These are phyloP conservation scores for Mercenaria mercenaria DNA, from an alignment of 1,140 invertebrate species.

Conservation along the genomic window DNA sequence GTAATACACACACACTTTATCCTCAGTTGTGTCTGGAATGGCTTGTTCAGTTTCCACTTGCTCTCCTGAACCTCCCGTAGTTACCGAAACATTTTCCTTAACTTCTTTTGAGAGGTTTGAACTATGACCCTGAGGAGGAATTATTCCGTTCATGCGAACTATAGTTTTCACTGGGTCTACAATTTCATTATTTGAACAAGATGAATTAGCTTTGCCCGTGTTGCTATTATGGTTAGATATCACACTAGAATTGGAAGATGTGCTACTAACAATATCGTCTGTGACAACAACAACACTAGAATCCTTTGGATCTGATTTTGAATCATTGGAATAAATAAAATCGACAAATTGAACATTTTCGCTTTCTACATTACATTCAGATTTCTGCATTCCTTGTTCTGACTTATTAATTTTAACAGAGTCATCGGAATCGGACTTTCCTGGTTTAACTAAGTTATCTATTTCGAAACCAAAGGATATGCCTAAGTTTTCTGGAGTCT, in stretches of 20 bases:
- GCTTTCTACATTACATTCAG: neutral
- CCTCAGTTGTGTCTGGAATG: neutral
- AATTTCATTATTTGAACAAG: conserved; percentile 31
- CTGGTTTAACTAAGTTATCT: conserved; percentile 13
- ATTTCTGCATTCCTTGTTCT: conserved; percentile 21
- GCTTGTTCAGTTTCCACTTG: conserved; percentile 7
- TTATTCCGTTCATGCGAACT: conserved; percentile 56
- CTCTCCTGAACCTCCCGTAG: neutral
- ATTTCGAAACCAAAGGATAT: conserved; percentile 80
- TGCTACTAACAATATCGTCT: conserved; percentile 5
- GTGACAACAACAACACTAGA: neutral
- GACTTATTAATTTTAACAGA: conserved; percentile 16
- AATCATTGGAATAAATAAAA: conserved; percentile 4
- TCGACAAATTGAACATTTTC: neutral
- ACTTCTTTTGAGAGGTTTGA: conserved; percentile 37
- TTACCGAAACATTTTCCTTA: conserved; percentile 12
- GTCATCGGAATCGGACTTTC: conserved; percentile 9
- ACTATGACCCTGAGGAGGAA: conserved; percentile 49
- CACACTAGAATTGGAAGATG: conserved; percentile 40
- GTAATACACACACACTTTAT: conserved; percentile 41
- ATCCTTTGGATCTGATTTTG: conserved; percentile 24
- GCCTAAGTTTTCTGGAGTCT: conserved; percentile 70
- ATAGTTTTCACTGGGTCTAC: conserved; percentile 37
- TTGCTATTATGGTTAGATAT: neutral
- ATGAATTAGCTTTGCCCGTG: neutral